phyloP scores from a whole-genome alignment of 2,888 invertebrate species.

The Agrypnus murinus region DNA sequence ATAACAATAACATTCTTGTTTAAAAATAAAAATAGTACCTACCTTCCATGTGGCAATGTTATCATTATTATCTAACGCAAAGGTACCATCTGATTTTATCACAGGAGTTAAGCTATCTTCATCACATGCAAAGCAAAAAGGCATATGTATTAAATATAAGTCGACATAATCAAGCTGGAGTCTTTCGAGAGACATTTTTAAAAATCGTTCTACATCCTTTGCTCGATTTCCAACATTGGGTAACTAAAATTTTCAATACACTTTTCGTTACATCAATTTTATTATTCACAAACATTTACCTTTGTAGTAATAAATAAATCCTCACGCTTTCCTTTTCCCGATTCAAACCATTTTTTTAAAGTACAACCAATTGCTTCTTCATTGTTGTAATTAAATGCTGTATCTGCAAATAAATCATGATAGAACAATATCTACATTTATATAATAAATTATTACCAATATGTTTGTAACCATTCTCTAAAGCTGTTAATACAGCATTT shows the following conservation, averaged over 20 bases:
- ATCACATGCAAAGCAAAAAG: slow-evolving; percentile 79
- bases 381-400: slow-evolving; percentile 86
- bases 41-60: slow-evolving; percentile 83
- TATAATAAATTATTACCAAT: slow-evolving; percentile 71
- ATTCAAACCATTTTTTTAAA: slow-evolving; percentile 78
- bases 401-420: slow-evolving; percentile 73
- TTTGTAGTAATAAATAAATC: slow-evolving; percentile 89
- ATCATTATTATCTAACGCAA: slow-evolving; percentile 78
- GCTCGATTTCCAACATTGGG: slow-evolving; percentile 82
- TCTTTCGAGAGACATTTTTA: slow-evolving; percentile 77
- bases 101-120: slow-evolving; percentile 74
- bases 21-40: neutral
- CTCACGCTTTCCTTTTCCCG: slow-evolving; percentile 78
- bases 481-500: slow-evolving; percentile 77
- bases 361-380: slow-evolving; percentile 84
- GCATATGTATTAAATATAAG: slow-evolving; percentile 86
- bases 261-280: neutral
- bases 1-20: slow-evolving; percentile 4
- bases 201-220: slow-evolving; percentile 78
- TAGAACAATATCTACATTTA: slow-evolving; percentile 77
- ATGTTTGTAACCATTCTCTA: slow-evolving; percentile 83
- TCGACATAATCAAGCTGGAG: slow-evolving; percentile 83
- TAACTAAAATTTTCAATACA: slow-evolving; percentile 72
- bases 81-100: slow-evolving; percentile 75
- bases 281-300: slow-evolving; percentile 70